Evolutionary conservation across 2,113 vertebrate genomes (phyloP).

Genomic region (Neogale vison): DNA sequence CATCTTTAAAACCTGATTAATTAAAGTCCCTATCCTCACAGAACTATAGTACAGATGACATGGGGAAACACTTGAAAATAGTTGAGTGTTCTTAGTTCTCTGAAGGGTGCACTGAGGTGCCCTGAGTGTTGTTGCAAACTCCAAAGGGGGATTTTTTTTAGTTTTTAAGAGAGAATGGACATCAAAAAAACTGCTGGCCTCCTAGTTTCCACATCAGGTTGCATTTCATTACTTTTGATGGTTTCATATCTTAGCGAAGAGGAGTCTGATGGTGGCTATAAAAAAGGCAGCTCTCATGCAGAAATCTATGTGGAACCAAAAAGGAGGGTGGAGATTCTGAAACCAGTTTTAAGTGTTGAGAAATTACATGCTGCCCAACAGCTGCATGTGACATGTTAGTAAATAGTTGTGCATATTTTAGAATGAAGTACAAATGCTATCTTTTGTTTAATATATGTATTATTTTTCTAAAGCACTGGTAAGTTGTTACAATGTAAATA

Average conservation of each 20-base stretch:
- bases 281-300: neutral
- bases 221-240: neutral
- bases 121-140: neutral
- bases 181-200: neutral
- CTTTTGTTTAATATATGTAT: neutral
- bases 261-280: neutral
- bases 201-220: neutral
- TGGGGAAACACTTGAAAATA: neutral
- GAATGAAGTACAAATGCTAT: neutral
- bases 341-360: neutral
- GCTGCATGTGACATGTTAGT: neutral
- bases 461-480: neutral
- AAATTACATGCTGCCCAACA: neutral
- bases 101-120: neutral
- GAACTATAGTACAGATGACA: fast-evolving
- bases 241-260: neutral
- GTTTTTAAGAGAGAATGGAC: neutral
- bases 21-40: neutral
- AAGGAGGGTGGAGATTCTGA: neutral
- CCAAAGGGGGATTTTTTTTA: neutral
- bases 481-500: neutral
- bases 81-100: neutral
- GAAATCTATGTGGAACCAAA: neutral
- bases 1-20: neutral
- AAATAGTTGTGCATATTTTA: neutral